phyloP scores from a whole-genome alignment of 1,140 invertebrate genomes.

The Drosophila orena region DNA sequence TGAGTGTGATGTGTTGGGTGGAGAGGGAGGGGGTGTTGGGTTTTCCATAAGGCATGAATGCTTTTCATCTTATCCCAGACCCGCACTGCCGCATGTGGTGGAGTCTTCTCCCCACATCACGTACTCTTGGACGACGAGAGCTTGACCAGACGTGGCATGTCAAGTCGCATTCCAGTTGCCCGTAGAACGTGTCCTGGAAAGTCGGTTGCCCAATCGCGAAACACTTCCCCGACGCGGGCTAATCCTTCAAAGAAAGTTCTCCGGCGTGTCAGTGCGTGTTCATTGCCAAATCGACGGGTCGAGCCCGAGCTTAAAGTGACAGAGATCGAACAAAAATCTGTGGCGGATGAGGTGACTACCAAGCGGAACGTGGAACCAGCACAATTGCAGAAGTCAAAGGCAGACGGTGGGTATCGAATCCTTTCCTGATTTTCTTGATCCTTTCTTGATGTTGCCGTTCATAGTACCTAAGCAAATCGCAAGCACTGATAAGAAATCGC shows the following conservation, averaged over 20 bases:
- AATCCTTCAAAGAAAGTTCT: too few species aligned
- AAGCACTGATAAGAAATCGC: background rate
- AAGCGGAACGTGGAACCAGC: background rate
- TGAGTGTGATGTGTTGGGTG: background rate
- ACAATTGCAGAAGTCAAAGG: too few species aligned
- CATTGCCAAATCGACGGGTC: background rate
- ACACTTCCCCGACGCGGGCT: background rate
- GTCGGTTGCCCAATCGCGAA: background rate
- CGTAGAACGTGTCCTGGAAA: too few species aligned
- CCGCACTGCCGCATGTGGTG: background rate
- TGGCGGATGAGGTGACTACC: too few species aligned
- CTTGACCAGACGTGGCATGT: too few species aligned
- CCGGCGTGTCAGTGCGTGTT: background rate
- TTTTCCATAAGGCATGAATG: background rate
- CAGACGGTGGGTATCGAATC: too few species aligned
- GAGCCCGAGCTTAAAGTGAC: background rate
- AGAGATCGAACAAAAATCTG: background rate
- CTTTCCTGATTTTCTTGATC: too few species aligned
- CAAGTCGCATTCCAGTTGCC: background rate
- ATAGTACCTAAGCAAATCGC: background rate
- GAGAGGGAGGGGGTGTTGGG: background rate
- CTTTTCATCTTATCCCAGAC: background rate
- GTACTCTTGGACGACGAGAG: too few species aligned
- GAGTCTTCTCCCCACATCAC: background rate
- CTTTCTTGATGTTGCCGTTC: too few species aligned